Conservation (phyloP, 2,113 vertebrate genomes). For the Ammodytes dubius region DNA sequence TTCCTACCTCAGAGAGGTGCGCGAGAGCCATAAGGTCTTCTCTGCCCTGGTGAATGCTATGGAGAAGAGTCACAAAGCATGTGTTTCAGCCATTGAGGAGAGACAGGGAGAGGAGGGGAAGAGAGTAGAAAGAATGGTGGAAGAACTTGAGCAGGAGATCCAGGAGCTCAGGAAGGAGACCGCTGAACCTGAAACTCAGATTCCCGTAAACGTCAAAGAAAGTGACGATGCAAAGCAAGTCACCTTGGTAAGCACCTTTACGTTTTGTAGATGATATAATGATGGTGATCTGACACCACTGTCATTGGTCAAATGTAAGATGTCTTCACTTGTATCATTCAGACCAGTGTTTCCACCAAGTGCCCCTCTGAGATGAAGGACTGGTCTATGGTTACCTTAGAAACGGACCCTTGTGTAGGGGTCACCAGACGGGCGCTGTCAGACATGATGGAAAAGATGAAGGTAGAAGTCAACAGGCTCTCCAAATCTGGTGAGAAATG, state of each 20-base stretch:
- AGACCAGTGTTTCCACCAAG: slow-evolving; percentile 48
- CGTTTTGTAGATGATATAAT: neutral
- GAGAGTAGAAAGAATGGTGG: slow-evolving; percentile 72
- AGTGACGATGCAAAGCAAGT: slow-evolving; percentile 50
- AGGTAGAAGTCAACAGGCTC: slow-evolving; percentile 77
- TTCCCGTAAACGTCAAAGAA: slow-evolving; percentile 35
- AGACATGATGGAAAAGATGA: slow-evolving; percentile 77
- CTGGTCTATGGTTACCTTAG: slow-evolving; percentile 80
- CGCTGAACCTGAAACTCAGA: slow-evolving; percentile 30
- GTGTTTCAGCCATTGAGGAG: slow-evolving; percentile 74
- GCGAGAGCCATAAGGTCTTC: slow-evolving; percentile 83
- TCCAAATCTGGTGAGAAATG: slow-evolving; percentile 79
- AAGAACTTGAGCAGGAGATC: slow-evolving; percentile 80
- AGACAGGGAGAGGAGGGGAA: slow-evolving; percentile 78
- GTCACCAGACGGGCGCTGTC: slow-evolving; percentile 77
- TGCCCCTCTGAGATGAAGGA: slow-evolving; percentile 76
- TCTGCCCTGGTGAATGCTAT: slow-evolving; percentile 77
- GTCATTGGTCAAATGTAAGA: neutral
- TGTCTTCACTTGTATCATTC: slow-evolving; percentile 1
- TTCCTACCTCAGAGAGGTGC: slow-evolving; percentile 81
- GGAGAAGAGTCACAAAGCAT: slow-evolving; percentile 82
- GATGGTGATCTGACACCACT: neutral
- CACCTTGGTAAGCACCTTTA: slow-evolving; percentile 52
- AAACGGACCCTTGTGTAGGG: slow-evolving; percentile 83
- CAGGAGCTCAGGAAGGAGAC: slow-evolving; percentile 70